phyloP scores from a whole-genome alignment of 2,888 invertebrate species.

The Drosophila leonis region DNA sequence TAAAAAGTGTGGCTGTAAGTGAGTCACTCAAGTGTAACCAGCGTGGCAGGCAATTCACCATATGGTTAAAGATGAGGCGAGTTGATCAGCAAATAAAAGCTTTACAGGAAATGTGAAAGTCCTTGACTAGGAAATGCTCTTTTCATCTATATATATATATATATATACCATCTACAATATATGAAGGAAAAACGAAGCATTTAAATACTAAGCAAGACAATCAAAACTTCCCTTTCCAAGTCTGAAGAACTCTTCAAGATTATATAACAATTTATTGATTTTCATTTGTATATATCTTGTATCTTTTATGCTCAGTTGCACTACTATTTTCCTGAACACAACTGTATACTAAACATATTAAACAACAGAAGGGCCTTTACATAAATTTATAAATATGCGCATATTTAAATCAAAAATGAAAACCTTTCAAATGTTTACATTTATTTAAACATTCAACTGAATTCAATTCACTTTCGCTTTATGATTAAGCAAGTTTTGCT shows the following conservation, averaged over 20 bases:
- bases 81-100: neutral
- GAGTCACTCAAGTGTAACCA: constrained; percentile 55
- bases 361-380: neutral
- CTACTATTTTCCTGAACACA: too few relatives aligned
- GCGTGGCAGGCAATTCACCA: constrained; percentile 30
- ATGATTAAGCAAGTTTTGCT: constrained; percentile 11
- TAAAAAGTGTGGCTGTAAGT: constrained; percentile 23
- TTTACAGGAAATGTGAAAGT: neutral
- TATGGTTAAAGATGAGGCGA: constrained; percentile 29
- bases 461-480: constrained; percentile 21
- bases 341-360: too few relatives aligned
- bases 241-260: neutral
- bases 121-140: neutral
- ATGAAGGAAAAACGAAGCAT: too few relatives aligned
- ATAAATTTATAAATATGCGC: neutral
- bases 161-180: too few relatives aligned
- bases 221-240: too few relatives aligned
- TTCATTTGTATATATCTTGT: too few relatives aligned
- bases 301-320: too few relatives aligned
- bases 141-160: neutral
- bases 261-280: neutral
- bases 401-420: neutral
- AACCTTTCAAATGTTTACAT: constrained; percentile 11
- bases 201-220: too few relatives aligned
- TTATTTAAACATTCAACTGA: neutral